Conservation (phyloP, 2,797 vertebrate species). For the Sylvilagus floridanus region DNA sequence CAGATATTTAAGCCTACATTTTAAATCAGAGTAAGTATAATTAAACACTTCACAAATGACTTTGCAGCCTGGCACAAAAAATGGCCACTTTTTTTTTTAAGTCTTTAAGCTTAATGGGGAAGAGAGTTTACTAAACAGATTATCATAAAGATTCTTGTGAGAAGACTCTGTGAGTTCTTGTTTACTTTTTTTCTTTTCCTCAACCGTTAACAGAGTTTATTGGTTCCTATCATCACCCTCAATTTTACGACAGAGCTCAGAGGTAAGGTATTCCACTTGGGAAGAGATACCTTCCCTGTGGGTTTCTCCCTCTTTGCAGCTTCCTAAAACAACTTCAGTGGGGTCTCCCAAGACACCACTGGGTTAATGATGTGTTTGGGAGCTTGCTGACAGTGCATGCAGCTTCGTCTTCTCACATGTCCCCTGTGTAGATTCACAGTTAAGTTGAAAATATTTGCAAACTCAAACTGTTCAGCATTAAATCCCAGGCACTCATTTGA, state of each 20-base stretch:
- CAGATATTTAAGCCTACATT: slow-evolving; percentile 54
- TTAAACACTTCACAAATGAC: slow-evolving; percentile 76
- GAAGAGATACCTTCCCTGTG: not conserved
- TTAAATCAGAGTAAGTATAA: slow-evolving; percentile 72
- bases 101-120: slow-evolving; percentile 54
- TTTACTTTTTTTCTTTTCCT: not conserved
- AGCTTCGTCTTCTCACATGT: slow-evolving; percentile 65
- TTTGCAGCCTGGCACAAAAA: slow-evolving; percentile 32
- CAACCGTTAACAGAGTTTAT: not conserved
- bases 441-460: slow-evolving; percentile 79
- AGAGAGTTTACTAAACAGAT: slow-evolving; percentile 56
- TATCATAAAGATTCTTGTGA: slow-evolving; percentile 10
- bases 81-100: not conserved
- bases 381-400: slow-evolving; percentile 51
- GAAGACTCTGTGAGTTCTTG: slow-evolving; percentile 4
- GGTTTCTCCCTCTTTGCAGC: slow-evolving; percentile 42
- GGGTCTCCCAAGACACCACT: slow-evolving; percentile 60
- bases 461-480: slow-evolving; percentile 71
- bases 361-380: slow-evolving; percentile 80
- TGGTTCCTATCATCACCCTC: not conserved
- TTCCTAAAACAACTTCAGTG: slow-evolving; percentile 62
- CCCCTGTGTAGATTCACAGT: slow-evolving; percentile 51
- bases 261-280: slow-evolving; percentile 58
- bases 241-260: not conserved
- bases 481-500: slow-evolving; percentile 63